Conservation (phyloP, 23 tunicate genomes). For the Clavelina lepadiformis region DNA sequence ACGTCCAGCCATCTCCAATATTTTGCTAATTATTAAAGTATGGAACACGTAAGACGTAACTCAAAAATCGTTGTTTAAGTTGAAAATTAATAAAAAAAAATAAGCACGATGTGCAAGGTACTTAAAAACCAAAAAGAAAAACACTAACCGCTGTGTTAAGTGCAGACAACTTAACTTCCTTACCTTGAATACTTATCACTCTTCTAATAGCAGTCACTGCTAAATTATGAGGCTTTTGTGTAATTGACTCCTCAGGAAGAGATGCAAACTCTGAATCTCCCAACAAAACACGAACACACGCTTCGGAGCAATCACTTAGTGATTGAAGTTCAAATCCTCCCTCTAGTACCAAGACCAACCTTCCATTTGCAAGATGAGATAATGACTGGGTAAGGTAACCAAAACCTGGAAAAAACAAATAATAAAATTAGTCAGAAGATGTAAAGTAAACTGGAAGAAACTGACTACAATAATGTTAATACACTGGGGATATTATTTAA, state of each 20-base stretch:
- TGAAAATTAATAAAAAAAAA: too few species aligned
- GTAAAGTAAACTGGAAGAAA: not conserved
- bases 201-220: constrained; percentile 29
- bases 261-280: constrained; percentile 17
- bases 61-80: too few species aligned
- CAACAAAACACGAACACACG: constrained; percentile 50
- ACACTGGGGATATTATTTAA: not conserved
- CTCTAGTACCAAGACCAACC: constrained; percentile 80
- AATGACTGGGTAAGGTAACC: constrained; percentile 59
- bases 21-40: constrained; percentile 3
- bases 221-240: constrained; percentile 16
- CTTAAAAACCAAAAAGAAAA: too few species aligned
- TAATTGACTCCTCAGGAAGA: constrained; percentile 21
- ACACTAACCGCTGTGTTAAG: too few species aligned
- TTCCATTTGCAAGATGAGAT: constrained; percentile 50
- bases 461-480: not conserved
- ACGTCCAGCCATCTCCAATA: constrained; percentile 16
- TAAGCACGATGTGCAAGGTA: too few species aligned
- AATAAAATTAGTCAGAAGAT: not conserved
- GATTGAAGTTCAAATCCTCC: constrained; percentile 82
- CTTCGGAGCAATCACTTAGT: constrained; percentile 75
- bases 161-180: too few species aligned
- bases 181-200: constrained; percentile 35
- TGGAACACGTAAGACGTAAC: too few species aligned
- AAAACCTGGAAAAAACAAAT: constrained; percentile 44